phyloP scores from a whole-genome alignment of 2,113 vertebrate species.

The Myocastor coypus region DNA sequence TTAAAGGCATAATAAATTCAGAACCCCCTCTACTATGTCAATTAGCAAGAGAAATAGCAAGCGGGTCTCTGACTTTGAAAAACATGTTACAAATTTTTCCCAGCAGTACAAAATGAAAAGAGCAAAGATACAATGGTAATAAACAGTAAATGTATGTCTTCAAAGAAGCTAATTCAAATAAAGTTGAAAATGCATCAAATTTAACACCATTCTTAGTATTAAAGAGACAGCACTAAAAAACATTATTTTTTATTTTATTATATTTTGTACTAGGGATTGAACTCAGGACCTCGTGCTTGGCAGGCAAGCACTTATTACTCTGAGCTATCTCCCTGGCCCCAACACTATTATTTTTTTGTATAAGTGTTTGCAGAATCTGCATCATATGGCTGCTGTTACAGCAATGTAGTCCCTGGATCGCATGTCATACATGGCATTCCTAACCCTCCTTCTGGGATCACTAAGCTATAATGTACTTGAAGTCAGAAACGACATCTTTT shows the following conservation, averaged over 20 bases:
- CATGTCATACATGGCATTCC: not conserved
- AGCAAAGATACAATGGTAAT: not conserved
- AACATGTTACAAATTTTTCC: not conserved
- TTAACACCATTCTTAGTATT: not conserved
- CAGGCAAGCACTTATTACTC: too few relatives aligned
- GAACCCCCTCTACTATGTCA: conserved; percentile 9
- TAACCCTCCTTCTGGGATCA: not conserved
- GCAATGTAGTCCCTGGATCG: not conserved
- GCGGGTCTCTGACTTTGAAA: not conserved
- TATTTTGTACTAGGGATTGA: too few relatives aligned
- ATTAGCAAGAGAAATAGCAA: not conserved
- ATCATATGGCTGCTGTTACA: not conserved
- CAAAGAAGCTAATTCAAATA: not conserved
- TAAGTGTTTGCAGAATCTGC: not conserved
- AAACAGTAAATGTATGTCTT: not conserved
- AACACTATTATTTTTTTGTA: too few relatives aligned
- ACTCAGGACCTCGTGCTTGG: too few relatives aligned
- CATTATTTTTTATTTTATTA: not conserved
- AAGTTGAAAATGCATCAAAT: not conserved
- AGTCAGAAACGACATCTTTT: not conserved
- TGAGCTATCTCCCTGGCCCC: too few relatives aligned
- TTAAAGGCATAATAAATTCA: conserved; percentile 48
- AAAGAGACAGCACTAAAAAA: not conserved
- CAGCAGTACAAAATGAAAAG: not conserved
- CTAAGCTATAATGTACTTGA: not conserved